Conservation (phyloP, 2,113 vertebrate genomes). For the Origma solitaria region DNA sequence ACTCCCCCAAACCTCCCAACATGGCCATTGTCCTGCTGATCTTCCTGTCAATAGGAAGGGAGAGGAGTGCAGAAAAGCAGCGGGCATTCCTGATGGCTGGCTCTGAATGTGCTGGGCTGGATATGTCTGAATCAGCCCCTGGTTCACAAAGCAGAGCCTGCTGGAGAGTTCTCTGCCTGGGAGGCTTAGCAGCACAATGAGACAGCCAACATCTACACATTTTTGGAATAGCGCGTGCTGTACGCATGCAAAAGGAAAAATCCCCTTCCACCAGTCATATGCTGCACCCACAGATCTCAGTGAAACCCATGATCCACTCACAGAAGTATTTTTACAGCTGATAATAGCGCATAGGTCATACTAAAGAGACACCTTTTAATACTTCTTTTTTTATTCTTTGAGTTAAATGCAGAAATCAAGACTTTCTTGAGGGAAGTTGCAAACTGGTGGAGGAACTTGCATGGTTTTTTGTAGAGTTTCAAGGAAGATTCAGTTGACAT, state of each 20-base stretch:
- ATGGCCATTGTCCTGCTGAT: conserved; percentile 1
- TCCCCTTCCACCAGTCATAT: not conserved
- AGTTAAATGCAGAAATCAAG: not conserved
- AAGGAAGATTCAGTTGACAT: not conserved
- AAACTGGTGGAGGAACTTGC: not conserved
- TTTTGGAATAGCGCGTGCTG: conserved; percentile 2
- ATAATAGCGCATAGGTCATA: not conserved
- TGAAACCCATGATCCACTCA: not conserved
- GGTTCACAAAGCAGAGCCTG: not conserved
- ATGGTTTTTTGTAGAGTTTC: not conserved
- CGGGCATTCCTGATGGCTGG: not conserved
- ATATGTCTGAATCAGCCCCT: not conserved
- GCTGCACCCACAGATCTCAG: not conserved
- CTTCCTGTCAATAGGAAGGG: conserved; percentile 9
- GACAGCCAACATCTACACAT: conserved; percentile 56
- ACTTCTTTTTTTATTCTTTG: too few species aligned
- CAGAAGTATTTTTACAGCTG: not conserved
- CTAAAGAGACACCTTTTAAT: not conserved
- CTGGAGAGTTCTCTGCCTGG: conserved; percentile 10
- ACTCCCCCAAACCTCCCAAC: not conserved
- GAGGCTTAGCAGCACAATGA: conserved; percentile 50
- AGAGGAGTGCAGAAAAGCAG: not conserved
- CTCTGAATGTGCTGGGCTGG: conserved; percentile 20
- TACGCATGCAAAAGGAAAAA: conserved; percentile 11
- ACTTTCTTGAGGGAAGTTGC: not conserved